Evolutionary conservation across 2,113 vertebrate species (phyloP), one percentile per base, ranked within the genome.

Genomic region (Menura novaehollandiae): DNA sequence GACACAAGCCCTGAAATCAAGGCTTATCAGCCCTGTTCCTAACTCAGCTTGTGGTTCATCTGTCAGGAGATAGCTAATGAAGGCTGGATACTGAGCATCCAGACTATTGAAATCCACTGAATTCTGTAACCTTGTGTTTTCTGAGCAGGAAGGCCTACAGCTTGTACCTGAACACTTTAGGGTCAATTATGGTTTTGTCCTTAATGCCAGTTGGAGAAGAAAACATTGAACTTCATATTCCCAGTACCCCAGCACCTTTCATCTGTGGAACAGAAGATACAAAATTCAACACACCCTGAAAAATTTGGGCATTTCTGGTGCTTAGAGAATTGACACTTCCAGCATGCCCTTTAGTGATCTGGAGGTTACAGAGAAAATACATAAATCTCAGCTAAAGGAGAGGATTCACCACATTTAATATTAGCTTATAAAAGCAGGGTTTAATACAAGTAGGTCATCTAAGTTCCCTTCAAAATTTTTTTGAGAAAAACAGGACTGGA

Each of bases 1-100:
- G 89, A 93, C 63, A 87, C 27, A 75, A 81, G 32, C 24, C 35
- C 47, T 84, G 79, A 80, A 89, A 92, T 52, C 60, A 84, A 76
- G 41, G 75, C 22, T 89, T 91, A 84, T 28, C 46, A 59, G 5
- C 18, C 16, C 43, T 56, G 27, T 71, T 91, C 15, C 39, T 84
- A 81, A 39, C 17, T 49, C 55, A 59, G 43, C 24, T 74, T 7
- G 0, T 55, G 43, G 37, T 67, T 92, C 46, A 35, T 74, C 39
- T 81, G 30, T n/a, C 47, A 63, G 55, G 32, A 67, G 27, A 28
- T 39, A 20, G 5, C 23, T 78, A 95, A 93, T 44, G 59, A 84
- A 81, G 33, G 55, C 28, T 89, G 60, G 89, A 85, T n/a, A 81
- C 15, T 46, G 28, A 78, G 56, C 11, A 91, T 27, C 12, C 43